These are phyloP conservation scores for Perizoma affinitatum DNA, from an alignment of 2,888 invertebrate genomes.

Conservation along the genomic window DNA sequence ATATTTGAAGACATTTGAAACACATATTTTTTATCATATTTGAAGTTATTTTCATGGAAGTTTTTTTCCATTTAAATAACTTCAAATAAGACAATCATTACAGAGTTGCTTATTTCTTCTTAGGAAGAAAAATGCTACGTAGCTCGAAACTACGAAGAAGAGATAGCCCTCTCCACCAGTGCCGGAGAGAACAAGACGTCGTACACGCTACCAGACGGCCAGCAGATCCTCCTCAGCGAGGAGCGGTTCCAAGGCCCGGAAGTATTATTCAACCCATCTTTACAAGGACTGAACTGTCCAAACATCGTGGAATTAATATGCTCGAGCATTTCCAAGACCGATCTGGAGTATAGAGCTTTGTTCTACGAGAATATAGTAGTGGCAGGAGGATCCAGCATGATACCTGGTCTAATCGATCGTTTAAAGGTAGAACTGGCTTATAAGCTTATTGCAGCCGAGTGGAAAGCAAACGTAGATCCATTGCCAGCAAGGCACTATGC, in stretches of 20 bases:
- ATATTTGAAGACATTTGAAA: too few species aligned
- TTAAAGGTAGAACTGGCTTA: slow-evolving; percentile 93
- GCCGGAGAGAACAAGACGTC: slow-evolving; percentile 90
- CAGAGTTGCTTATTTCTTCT: too few species aligned
- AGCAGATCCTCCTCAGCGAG: slow-evolving; percentile 89
- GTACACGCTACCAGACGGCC: slow-evolving; percentile 95
- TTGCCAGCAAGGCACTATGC: slow-evolving; percentile 96
- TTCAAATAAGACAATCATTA: too few species aligned
- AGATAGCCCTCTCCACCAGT: slow-evolving; percentile 61
- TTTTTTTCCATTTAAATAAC: too few species aligned
- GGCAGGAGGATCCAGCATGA: slow-evolving; percentile 94
- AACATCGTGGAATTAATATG: slow-evolving; percentile 86
- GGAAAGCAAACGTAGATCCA: slow-evolving; percentile 88
- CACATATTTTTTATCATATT: too few species aligned
- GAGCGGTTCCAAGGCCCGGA: slow-evolving; percentile 94
- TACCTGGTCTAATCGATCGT: slow-evolving; percentile 94
- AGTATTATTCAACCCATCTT: slow-evolving; percentile 92
- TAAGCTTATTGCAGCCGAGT: slow-evolving; percentile 82
- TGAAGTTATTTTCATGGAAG: too few species aligned
- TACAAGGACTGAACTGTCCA: slow-evolving; percentile 89
- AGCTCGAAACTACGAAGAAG: slow-evolving; percentile 52
- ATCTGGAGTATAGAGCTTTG: slow-evolving; percentile 92
- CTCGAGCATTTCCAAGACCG: slow-evolving; percentile 85
- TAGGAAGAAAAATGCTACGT: slow-evolving; percentile 66
- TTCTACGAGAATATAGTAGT: slow-evolving; percentile 94